A percentile compares a stretch with the other conserved stretches of the same genome.
Evolutionary conservation across 2,888 invertebrate genomes (phyloP).

Genomic region (Papilio gigon): DNA sequence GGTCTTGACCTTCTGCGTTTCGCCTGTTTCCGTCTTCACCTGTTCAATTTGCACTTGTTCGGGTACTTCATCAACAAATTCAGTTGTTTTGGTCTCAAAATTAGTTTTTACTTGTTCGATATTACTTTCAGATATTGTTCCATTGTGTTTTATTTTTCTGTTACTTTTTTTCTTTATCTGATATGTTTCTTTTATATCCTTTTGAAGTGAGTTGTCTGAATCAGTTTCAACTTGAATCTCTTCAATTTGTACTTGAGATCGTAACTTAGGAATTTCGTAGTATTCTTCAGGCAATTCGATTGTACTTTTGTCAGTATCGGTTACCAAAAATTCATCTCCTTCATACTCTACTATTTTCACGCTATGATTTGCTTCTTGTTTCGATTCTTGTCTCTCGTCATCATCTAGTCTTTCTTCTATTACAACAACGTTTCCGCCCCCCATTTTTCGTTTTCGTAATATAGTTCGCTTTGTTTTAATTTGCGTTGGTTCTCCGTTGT

Average conservation of each 20-base stretch:
- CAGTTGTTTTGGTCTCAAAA: conserved; percentile 45
- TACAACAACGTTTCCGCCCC: conserved; percentile 59
- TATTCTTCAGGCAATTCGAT: conserved; percentile 54
- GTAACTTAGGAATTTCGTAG: conserved; percentile 61
- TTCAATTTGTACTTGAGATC: conserved; percentile 60
- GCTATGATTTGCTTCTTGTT: conserved; percentile 51
- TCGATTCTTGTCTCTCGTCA: conserved; percentile 53
- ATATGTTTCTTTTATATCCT: neutral
- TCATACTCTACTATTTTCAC: conserved; percentile 72
- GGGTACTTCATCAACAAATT: conserved; percentile 51
- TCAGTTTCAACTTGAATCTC: conserved; percentile 47
- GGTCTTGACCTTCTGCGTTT: conserved; percentile 54
- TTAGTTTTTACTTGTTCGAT: conserved; percentile 44
- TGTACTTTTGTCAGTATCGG: conserved; percentile 54
- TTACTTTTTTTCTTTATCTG: neutral
- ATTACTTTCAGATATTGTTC: conserved; percentile 46
- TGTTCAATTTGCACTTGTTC: conserved; percentile 57
- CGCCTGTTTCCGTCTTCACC: conserved; percentile 62
- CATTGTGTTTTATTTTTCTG: conserved; percentile 39
- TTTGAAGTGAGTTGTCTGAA: conserved; percentile 20
- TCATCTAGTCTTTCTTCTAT: conserved; percentile 79
- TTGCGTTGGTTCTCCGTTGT: conserved; percentile 78
- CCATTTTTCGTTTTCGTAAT: conserved; percentile 70
- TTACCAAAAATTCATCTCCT: conserved; percentile 55
- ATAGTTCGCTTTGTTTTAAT: conserved; percentile 83